Evolutionary conservation across 2,113 vertebrate species (phyloP).

Genomic region (Machaerirhynchus nigripectus): DNA sequence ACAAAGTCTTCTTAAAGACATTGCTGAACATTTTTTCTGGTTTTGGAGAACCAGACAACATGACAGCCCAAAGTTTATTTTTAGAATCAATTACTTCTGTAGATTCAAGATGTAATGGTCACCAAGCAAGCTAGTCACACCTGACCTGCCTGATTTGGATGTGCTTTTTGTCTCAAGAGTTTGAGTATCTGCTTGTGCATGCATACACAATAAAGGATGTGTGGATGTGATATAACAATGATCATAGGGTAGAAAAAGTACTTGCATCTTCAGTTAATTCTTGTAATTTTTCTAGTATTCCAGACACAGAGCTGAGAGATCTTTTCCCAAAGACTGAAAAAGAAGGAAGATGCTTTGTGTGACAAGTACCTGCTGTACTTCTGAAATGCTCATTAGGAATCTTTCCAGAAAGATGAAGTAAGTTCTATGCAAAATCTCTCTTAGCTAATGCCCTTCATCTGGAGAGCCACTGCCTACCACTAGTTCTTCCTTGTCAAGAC

Average conservation of each 20-base stretch:
- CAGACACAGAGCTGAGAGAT: background rate
- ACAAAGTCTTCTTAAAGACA: background rate
- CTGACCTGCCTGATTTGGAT: background rate
- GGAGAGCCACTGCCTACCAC: background rate
- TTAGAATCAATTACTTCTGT: background rate
- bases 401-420: background rate
- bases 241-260: background rate
- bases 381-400: background rate
- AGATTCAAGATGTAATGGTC: background rate
- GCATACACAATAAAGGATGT: background rate
- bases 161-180: background rate
- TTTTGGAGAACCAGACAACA: background rate
- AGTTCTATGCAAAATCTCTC: background rate
- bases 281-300: background rate
- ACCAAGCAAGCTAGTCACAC: background rate
- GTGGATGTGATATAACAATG: background rate
- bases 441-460: background rate
- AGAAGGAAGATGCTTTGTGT: background rate
- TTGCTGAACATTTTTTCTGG: background rate
- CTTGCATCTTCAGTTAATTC: background rate
- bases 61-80: background rate
- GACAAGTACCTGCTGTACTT: background rate
- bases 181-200: background rate
- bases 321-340: background rate
- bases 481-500: background rate